Evolutionary conservation across 2,797 vertebrate species (phyloP).

Genomic region (Danio aesculapii): DNA sequence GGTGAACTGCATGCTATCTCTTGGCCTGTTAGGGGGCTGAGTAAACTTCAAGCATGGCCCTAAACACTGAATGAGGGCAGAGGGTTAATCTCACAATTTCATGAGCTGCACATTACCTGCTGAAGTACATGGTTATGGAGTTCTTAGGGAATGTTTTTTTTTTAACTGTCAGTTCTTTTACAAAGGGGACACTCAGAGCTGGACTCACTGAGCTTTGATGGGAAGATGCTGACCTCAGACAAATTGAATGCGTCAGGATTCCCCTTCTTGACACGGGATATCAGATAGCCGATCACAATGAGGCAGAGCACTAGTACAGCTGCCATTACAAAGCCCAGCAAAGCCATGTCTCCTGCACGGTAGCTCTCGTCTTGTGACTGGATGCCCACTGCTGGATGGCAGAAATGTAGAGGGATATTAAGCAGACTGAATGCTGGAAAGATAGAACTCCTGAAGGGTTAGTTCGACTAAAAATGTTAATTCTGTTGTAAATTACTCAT

Average conservation of each 20-base stretch:
- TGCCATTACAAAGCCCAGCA: constrained; percentile 85
- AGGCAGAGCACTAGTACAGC: constrained; percentile 84
- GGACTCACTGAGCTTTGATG: constrained; percentile 66
- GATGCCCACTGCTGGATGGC: constrained; percentile 66
- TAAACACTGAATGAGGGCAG: constrained; percentile 73
- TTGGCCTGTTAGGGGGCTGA: constrained; percentile 62
- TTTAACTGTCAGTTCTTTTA: constrained; percentile 33
- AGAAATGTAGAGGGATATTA: not conserved
- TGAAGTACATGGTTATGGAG: constrained; percentile 38
- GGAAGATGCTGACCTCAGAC: constrained; percentile 74
- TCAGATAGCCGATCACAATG: constrained; percentile 80
- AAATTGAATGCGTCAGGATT: constrained; percentile 73
- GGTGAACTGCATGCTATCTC: constrained; percentile 79
- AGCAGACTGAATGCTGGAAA: not conserved
- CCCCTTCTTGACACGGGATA: constrained; percentile 77
- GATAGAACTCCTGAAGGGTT: not conserved
- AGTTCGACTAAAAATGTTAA: too few species aligned
- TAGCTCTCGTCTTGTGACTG: constrained; percentile 74
- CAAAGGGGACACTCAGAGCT: constrained; percentile 58
- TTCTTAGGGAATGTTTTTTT: constrained; percentile 3
- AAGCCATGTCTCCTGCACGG: constrained; percentile 84
- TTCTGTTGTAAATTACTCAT: too few species aligned
- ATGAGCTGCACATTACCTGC: constrained; percentile 21
- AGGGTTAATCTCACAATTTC: constrained; percentile 50
- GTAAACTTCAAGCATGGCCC: constrained; percentile 71